Evolutionary conservation across 2,797 vertebrate genomes (phyloP).

Genomic region (Centroberyx gerrardi): DNA sequence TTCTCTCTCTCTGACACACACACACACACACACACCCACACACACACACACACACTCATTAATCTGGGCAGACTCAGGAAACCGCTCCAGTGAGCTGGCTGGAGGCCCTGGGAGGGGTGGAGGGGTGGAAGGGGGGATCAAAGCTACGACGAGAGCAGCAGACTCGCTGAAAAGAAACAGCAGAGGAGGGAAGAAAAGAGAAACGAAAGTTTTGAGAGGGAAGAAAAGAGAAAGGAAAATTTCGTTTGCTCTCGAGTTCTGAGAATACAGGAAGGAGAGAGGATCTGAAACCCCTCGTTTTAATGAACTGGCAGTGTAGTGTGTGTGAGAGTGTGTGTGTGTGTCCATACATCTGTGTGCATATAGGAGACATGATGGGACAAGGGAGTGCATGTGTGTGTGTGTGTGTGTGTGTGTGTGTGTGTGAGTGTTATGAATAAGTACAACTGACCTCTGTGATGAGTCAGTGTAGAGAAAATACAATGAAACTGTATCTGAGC

Average conservation of each 20-base stretch:
- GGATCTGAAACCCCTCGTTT: conserved; percentile 72
- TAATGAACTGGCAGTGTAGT: conserved; percentile 66
- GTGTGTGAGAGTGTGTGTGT: conserved; percentile 32
- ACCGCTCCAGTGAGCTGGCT: conserved; percentile 94
- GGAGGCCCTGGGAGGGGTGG: conserved; percentile 88
- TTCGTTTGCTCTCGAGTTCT: conserved; percentile 78
- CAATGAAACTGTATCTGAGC: neutral
- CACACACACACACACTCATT: conserved; percentile 86
- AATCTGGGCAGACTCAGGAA: conserved; percentile 92
- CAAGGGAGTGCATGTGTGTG: conserved; percentile 18
- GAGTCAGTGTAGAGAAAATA: conserved; percentile 10
- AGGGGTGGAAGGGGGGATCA: conserved; percentile 75
- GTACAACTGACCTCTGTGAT: neutral
- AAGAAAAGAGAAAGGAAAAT: conserved; percentile 83
- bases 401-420: no score
- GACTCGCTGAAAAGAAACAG: conserved; percentile 85
- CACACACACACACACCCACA: conserved; percentile 32
- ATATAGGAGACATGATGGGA: conserved; percentile 12
- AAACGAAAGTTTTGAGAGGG: conserved; percentile 84
- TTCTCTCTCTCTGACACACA: conserved; percentile 51
- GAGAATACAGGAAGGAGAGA: conserved; percentile 74
- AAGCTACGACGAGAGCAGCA: conserved; percentile 80
- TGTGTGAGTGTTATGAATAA: conserved; percentile 38
- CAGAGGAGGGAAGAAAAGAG: conserved; percentile 80
- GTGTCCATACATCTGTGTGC: conserved; percentile 32